Evolutionary conservation across 2,888 invertebrate genomes (phyloP).

Genomic region (Hoplodrina ambigua): DNA sequence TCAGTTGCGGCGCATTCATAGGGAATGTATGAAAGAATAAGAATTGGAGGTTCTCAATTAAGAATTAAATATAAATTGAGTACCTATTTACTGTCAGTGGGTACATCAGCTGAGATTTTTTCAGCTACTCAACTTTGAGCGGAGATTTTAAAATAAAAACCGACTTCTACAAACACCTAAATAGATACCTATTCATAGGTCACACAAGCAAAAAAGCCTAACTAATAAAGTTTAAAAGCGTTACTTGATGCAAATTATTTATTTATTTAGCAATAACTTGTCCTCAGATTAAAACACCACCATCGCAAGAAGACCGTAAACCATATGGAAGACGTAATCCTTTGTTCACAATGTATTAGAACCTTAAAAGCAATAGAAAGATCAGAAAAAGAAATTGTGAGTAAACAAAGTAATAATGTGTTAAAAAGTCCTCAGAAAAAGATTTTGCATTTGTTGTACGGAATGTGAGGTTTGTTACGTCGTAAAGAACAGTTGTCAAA

Average conservation of each 20-base stretch:
- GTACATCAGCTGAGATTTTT: no score
- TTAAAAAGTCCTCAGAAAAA: slow-evolving; percentile 18
- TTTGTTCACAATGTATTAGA: slow-evolving; percentile 84
- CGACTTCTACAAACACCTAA: no score
- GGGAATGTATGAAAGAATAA: no score
- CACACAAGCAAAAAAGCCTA: neutral
- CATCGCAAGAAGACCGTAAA: slow-evolving; percentile 87
- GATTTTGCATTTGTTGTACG: slow-evolving; percentile 45
- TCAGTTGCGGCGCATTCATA: no score
- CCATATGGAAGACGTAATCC: slow-evolving; percentile 85
- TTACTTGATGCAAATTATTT: neutral
- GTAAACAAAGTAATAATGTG: slow-evolving; percentile 61
- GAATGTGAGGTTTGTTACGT: slow-evolving; percentile 44
- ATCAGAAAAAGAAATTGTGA: slow-evolving; percentile 86
- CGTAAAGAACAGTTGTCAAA: slow-evolving; percentile 26
- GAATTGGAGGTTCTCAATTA: no score
- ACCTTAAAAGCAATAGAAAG: slow-evolving; percentile 83
- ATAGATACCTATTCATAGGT: no score
- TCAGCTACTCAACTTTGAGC: no score
- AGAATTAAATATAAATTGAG: no score
- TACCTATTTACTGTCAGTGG: no score
- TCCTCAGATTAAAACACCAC: slow-evolving; percentile 82
- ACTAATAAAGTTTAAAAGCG: neutral
- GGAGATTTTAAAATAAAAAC: no score
- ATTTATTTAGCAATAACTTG: slow-evolving; percentile 1